A percentile compares a stretch with the other conserved stretches of the same genome.
Evolutionary conservation across 2,113 vertebrate species (phyloP).

Genomic region (Dicaeum eximium): DNA sequence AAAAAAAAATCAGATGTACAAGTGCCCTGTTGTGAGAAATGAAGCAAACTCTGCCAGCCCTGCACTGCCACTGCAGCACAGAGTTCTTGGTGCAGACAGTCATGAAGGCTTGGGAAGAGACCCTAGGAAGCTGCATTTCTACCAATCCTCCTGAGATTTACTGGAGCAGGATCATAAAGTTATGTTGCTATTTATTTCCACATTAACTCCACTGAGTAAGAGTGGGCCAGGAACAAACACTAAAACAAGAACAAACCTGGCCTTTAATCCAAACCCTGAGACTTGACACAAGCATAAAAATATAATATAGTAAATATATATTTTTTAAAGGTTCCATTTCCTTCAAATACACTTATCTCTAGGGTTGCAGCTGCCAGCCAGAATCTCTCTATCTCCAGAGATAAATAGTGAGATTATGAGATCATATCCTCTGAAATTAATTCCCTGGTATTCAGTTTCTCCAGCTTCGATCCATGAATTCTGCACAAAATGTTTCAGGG

Average conservation of each 20-base stretch:
- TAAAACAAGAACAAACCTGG: not conserved
- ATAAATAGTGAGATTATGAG: slow-evolving; percentile 40
- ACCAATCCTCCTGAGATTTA: not conserved
- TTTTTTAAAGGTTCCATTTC: not conserved
- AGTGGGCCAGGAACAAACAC: not conserved
- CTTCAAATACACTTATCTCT: slow-evolving; percentile 17
- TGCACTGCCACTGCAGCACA: not conserved
- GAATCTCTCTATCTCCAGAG: slow-evolving; percentile 41
- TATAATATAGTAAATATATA: not conserved
- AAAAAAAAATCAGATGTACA: not conserved
- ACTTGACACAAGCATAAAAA: not conserved
- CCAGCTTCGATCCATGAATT: slow-evolving; percentile 20
- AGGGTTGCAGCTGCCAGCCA: not conserved
- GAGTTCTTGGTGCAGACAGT: not conserved
- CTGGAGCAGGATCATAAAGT: not conserved
- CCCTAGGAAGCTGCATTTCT: not conserved
- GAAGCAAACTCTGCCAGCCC: not conserved
- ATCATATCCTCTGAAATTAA: slow-evolving; percentile 44
- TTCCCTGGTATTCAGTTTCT: slow-evolving; percentile 25
- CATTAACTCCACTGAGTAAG: not conserved
- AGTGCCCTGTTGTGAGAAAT: not conserved
- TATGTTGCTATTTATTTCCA: not conserved
- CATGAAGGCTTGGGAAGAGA: not conserved
- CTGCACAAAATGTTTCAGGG: not conserved
- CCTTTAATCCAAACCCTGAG: not conserved